Base-by-base conservation (phyloP, 1,140 invertebrate species). In the Trichonephila clavata region DNA sequence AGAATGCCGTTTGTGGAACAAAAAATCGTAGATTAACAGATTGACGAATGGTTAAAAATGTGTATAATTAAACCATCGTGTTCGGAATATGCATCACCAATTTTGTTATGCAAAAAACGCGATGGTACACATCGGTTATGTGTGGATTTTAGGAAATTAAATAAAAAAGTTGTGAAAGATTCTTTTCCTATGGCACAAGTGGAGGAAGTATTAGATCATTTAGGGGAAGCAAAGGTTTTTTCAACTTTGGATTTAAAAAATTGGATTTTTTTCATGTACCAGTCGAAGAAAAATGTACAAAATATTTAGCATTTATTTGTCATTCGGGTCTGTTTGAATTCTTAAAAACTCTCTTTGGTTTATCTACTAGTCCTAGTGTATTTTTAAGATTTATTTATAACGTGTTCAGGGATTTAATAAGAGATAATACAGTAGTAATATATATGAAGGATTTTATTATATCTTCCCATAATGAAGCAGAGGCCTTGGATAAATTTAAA, bases 371-470 rank as follows among this genome's bases (percentile, higher is more conserved):
- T 27, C 18, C 90, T 57, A 84, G 57, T 43, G 90, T 84, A 10
- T 93, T 95, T 90, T 94, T 95, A 77, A 83, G 95, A 91, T 86
- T 95, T 59, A 95, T 95, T 94, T 81, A 94, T 21, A 94, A 87
- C 24, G 88, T 95, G 0, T 93, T 95, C 18, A 39, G 43, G 7
- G 43, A 60, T 21, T 61, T 94, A 20, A 93, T 90, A 60, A 68
- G 68, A n/a, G 21, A 63, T 27, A 86, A 94, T 59, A 88, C 39
- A 2, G 5, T 83, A 50, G 59, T 63, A 27, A 92, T 94, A 50
- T 95, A 95, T 94, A 65, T 95, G 20, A 94, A 95, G 92, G 95
- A 95, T 86, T 94, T 95, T 27, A 60, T 94, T 0, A 86, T 95
- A 0, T 92, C 43, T 24, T 81, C 91, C 60, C 3, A 27, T 43